phyloP scores from a whole-genome alignment of 1,140 invertebrate genomes.

The Drosophila melanica region DNA sequence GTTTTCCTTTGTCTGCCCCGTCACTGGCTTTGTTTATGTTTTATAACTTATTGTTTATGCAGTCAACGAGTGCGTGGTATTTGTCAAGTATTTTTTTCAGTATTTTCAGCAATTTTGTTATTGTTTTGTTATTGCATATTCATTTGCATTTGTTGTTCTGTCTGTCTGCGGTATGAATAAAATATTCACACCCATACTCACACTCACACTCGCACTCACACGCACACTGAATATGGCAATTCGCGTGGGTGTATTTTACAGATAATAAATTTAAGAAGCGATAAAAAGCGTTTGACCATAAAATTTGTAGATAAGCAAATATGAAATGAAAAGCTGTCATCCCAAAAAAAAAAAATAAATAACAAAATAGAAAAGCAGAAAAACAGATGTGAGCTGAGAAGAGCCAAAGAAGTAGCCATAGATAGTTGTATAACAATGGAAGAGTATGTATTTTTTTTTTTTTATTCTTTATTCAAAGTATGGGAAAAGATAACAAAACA shows the following conservation, averaged over 20 bases:
- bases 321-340: slow-evolving; percentile 44
- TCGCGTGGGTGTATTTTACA: slow-evolving; percentile 69
- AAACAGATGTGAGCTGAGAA: slow-evolving; percentile 36
- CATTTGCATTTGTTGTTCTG: slow-evolving; percentile 55
- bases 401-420: slow-evolving; percentile 32
- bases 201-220: slow-evolving; percentile 49
- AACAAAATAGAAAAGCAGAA: slow-evolving; percentile 30
- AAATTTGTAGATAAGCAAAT: slow-evolving; percentile 65
- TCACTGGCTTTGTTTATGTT: slow-evolving; percentile 52
- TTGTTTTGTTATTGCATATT: slow-evolving; percentile 42
- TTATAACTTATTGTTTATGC: slow-evolving; percentile 74
- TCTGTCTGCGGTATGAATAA: slow-evolving; percentile 41
- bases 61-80: slow-evolving; percentile 51
- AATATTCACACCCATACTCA: slow-evolving; percentile 45
- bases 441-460: slow-evolving; percentile 11
- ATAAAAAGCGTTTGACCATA: slow-evolving; percentile 70
- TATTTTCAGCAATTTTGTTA: slow-evolving; percentile 47
- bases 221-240: slow-evolving; percentile 42
- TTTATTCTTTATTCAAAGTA: slow-evolving; percentile 29
- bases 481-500: slow-evolving; percentile 65
- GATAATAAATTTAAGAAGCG: slow-evolving; percentile 73
- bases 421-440: slow-evolving; percentile 30
- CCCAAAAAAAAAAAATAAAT: slow-evolving; percentile 16
- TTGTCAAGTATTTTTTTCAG: slow-evolving; percentile 56
- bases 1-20: slow-evolving; percentile 19